Conservation (phyloP, 2,797 vertebrate genomes). For the Pogonophryne albipinna region DNA sequence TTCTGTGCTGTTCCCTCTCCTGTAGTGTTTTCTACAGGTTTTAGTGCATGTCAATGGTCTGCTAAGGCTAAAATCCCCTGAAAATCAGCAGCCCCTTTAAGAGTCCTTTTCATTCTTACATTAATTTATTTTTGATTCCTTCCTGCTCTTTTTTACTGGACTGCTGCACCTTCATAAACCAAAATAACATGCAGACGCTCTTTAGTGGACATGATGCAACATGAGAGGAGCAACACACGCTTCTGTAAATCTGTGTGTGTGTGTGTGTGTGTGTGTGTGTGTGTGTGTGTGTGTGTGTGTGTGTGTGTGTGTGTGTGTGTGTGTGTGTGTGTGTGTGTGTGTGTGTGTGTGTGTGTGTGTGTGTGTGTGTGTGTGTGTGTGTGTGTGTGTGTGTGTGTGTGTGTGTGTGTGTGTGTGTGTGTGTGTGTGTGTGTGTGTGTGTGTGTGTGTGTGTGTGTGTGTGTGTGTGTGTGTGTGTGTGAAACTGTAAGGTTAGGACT, state of each 20-base stretch:
- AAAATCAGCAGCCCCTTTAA: no score
- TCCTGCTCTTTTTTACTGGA: neutral
- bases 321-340: conserved; percentile 44
- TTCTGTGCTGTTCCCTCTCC: no score
- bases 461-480: conserved; percentile 43
- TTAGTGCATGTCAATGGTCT: no score
- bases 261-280: neutral
- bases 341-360: conserved; percentile 44
- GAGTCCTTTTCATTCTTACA: no score
- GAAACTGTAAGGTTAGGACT: conserved; percentile 79
- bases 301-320: conserved; percentile 49
- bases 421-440: neutral
- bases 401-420: conserved; percentile 26
- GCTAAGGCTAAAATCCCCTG: no score
- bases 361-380: conserved; percentile 49
- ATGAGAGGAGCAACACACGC: neutral
- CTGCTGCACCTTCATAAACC: neutral
- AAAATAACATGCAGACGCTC: neutral
- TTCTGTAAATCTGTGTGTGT: neutral
- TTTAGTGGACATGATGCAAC: neutral
- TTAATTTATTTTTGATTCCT: neutral
- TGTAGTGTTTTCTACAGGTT: no score
- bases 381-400: conserved; percentile 49
- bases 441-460: neutral
- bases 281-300: conserved; percentile 49